Conservation (phyloP, 2,113 vertebrate genomes). For the Sula dactylatra region DNA sequence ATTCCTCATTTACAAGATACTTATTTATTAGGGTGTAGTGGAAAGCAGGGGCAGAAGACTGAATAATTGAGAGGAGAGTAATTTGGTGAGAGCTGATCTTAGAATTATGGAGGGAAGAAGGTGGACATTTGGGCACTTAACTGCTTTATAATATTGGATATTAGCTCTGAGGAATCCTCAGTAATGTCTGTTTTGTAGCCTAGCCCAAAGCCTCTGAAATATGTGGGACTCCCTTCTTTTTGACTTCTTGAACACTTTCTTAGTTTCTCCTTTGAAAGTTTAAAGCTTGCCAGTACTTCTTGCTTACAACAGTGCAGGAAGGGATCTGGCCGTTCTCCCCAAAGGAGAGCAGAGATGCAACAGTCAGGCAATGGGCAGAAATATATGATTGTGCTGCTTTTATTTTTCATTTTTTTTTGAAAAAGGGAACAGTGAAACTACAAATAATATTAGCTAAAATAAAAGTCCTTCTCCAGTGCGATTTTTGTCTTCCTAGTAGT, state of each 20-base stretch:
- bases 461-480: background rate
- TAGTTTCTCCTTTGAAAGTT: background rate
- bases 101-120: background rate
- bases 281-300: background rate
- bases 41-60: background rate
- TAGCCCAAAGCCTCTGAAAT: background rate
- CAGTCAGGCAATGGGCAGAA: background rate
- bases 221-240: background rate
- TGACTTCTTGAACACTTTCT: background rate
- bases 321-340: background rate
- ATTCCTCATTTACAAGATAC: background rate
- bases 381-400: background rate
- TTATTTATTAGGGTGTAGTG: background rate
- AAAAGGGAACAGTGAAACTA: background rate
- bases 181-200: background rate
- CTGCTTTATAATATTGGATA: background rate
- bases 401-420: background rate
- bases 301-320: background rate
- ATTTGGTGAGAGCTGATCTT: background rate
- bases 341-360: background rate
- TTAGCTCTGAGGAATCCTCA: background rate
- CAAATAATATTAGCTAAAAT: background rate
- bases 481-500: background rate
- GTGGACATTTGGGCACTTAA: background rate
- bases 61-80: background rate